Base-by-base conservation (phyloP, 2,888 invertebrate genomes). In the Synergus laeviventris region DNA sequence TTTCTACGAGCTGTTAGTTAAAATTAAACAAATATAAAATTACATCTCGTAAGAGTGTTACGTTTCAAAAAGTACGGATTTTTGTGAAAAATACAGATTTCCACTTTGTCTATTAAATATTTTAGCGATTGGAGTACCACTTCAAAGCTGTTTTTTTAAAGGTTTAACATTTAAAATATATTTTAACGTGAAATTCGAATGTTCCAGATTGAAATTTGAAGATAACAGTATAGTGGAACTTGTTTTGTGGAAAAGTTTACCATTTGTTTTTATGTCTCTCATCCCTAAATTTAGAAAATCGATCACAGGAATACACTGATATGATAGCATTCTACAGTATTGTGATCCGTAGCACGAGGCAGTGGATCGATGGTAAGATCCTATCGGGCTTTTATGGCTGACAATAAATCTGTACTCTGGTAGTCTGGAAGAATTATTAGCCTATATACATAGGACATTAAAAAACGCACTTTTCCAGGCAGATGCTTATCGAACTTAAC, bases 361-460 rank as follows among this genome's bases (percentile, higher is more conserved):
- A 61, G 16, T 36, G 36, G 61, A 36, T 61, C 36, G 61, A 61
- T 61, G 61, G 36, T n/a, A 36, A 61, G 61, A 61, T 61, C 61
- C n/a, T 61, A 61, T 61, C 61, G 36, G 16, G 0, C 16, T 61
- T 61, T 61, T 61, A 61, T 61, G 61, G 61, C 61, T 61, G 36
- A 61, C 61, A 61, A 61, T 61, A 61, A 61, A 61, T 61, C 61
- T 61, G 36, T 61, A 36, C 36, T 31, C 36, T 61, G 61, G 36
- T 61, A 61, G 36, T 61, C 16, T 8, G 36, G 61, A 36, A 61
- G 61, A 61, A 61, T 31, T 61, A 61, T 61, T 61, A 61, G n/a
- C 36, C 61, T 61, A n/a, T 61, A 61, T 36, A 61, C 36, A 61
- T n/a, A 36, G 36, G n/a, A 61, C 61, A 61, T 61, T 61, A 61